Evolutionary conservation across 2,113 vertebrate species (phyloP), one percentile per base, ranked within the genome.

Genomic region (Hippocampus comes): DNA sequence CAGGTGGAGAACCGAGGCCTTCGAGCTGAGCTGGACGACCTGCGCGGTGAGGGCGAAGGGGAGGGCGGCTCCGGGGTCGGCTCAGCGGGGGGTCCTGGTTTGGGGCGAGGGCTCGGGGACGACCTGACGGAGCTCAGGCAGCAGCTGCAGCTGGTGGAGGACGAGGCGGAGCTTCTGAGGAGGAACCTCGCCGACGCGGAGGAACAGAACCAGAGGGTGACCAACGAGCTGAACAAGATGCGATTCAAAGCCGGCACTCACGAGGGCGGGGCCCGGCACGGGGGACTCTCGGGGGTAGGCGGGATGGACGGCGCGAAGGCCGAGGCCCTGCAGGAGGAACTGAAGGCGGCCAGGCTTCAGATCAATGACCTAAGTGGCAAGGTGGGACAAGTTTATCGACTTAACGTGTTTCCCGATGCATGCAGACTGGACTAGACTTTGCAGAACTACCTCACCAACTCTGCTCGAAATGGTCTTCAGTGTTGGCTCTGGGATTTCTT

Each of bases 291-390:
- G 3, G 89, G 82, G 49, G 86, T 68, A 0, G 3, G 14, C 3
- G 81, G 78, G 18, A 41, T 70, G 1, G 95, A 96, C 53, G 93
- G 51, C 49, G 94, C 92, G 65, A 98, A 96, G 90, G 91, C 86
- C 0, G 96, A 98, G 82, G 94, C 93, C 0, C 87, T 99, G 67
- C 97, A 97, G 84, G 97, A 99, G 78, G 97, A 99, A 89, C 92
- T 99, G 23, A 98, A 97, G 86, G 93, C 95, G 1, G 95, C 97
- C 0, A 93, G 97, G 38, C 91, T 96, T 79, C 97, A 99, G 88
- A 95, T 99, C 79, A 99, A 99, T 1, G 97, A 99, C 78, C 93
- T 99, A 42, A 98, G 96, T 43, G 97, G 97, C 63, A 99, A 98
- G 92, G 90, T 91, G 72, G 49, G 30, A 3, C 57, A 60, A 11